These are phyloP conservation scores for Embiotoca jacksoni DNA, from an alignment of 2,113 vertebrate genomes.

Conservation along the genomic window DNA sequence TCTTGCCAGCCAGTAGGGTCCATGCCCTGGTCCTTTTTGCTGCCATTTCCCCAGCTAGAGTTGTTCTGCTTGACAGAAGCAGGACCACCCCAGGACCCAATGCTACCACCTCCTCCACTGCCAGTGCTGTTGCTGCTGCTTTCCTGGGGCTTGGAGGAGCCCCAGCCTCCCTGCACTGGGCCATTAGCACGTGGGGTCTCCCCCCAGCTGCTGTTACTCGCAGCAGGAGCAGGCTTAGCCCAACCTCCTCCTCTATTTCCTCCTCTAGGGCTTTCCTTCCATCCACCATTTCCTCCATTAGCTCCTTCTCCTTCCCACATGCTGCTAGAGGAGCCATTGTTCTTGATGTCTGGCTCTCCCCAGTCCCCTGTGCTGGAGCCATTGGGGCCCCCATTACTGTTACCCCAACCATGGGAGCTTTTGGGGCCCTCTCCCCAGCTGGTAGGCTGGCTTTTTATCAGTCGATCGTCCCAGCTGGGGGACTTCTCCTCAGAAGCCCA, in stretches of 20 bases:
- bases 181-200: constrained; percentile 88
- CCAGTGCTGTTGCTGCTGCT: constrained; percentile 85
- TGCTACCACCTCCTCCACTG: constrained; percentile 78
- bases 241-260: constrained; percentile 83
- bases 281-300: constrained; percentile 71
- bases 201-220: constrained; percentile 87
- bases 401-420: constrained; percentile 89
- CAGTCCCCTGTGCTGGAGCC: constrained; percentile 75
- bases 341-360: constrained; percentile 80
- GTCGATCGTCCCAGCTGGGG: constrained; percentile 91
- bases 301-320: constrained; percentile 91
- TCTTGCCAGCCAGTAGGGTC: constrained; percentile 98
- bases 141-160: constrained; percentile 91
- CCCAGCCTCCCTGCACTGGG: constrained; percentile 89
- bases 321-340: constrained; percentile 79
- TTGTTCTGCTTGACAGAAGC: constrained; percentile 93
- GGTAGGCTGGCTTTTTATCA: constrained; percentile 88
- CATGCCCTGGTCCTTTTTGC: constrained; percentile 87
- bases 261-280: constrained; percentile 89
- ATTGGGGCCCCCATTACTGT: constrained; percentile 85
- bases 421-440: constrained; percentile 93
- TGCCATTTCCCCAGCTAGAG: constrained; percentile 86
- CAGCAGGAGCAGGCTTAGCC: constrained; percentile 74
- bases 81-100: constrained; percentile 94
- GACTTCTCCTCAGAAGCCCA: constrained; percentile 96